These are phyloP conservation scores for Neoseiulus cucumeris DNA, from an alignment of 1,140 invertebrate genomes.

Conservation along the genomic window DNA sequence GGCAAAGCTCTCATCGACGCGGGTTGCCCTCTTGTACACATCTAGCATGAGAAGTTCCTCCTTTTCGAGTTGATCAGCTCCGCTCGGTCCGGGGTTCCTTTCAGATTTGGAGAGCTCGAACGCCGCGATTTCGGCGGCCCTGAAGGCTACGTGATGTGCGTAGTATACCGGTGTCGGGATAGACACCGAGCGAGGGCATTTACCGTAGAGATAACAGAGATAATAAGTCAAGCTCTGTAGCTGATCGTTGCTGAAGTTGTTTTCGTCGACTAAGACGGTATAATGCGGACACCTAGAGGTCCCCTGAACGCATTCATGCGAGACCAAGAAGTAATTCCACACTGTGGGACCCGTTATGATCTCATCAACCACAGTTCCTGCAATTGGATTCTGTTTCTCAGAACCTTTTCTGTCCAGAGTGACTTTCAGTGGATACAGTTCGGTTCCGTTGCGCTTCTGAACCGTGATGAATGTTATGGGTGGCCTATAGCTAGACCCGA, in stretches of 20 bases:
- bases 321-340: constrained; percentile 62
- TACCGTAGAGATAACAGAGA: constrained; percentile 20
- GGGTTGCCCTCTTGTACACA: not conserved
- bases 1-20: not conserved
- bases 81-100: not conserved
- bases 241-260: constrained; percentile 18
- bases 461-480: constrained; percentile 21
- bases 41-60: not conserved
- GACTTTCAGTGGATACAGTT: constrained; percentile 10
- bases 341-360: constrained; percentile 54
- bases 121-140: constrained; percentile 19
- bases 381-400: constrained; percentile 41
- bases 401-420: not conserved
- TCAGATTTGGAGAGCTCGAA: not conserved
- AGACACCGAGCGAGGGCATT: constrained; percentile 23
- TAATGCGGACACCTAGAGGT: constrained; percentile 20
- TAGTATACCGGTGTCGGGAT: constrained; percentile 25
- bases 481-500: not conserved
- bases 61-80: not conserved
- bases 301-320: constrained; percentile 36
- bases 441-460: constrained; percentile 18
- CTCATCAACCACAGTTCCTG: constrained; percentile 62
- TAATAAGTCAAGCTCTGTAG: constrained; percentile 20
- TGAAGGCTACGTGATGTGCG: constrained; percentile 23
- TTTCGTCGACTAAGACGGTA: constrained; percentile 19